Evolutionary conservation across 1,140 invertebrate species (phyloP), one percentile per base, ranked within the genome.

Genomic region (Leptinotarsa undecemlineata): DNA sequence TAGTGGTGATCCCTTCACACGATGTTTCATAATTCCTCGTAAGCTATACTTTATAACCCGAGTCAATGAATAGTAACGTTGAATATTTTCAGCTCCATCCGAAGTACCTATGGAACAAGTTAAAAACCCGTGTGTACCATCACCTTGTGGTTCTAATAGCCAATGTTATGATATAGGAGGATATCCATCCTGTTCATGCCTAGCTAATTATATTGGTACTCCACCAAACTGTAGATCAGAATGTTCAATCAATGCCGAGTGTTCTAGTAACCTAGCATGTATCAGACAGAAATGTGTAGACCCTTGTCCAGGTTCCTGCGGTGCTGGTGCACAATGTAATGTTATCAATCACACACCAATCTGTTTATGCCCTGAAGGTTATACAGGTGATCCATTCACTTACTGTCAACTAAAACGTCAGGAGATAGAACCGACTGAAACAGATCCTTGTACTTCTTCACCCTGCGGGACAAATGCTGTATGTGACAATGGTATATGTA

Each of bases 161-260:
- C 86, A 92, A 80, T 95, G 94, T 82, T 87, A 89, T 77, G 85
- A 90, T 73, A 85, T 88, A 62, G 88, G 90, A 68, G 88, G 88
- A 71, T 85, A 88, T 69, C 89, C 90, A 8, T 89, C 90, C 2
- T 92, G 91, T 78, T 89, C 89, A n/a, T 91, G 90, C 78, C 77
- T 89, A 20, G 80, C 85, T 42, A 86, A 84, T 57, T 89, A 83
- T 78, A 81, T 88, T 64, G 89, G 89, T 73, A 82, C 80, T 14
- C 89, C 89, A 17, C 86, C 89, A 1, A 87, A 87, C 74, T 85
- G 89, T 85, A 23, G 90, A 79, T 91, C 92, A 47, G 92, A 94
- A 84, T 94, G 92, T 85, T 87, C 88, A 4, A 89, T 92, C 19
- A 92, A 93, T 83, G 87, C 91, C 0, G 92, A 93, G 80, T 94